Evolutionary conservation across 2,797 vertebrate species (phyloP).

Genomic region (Sorex maritimensis): DNA sequence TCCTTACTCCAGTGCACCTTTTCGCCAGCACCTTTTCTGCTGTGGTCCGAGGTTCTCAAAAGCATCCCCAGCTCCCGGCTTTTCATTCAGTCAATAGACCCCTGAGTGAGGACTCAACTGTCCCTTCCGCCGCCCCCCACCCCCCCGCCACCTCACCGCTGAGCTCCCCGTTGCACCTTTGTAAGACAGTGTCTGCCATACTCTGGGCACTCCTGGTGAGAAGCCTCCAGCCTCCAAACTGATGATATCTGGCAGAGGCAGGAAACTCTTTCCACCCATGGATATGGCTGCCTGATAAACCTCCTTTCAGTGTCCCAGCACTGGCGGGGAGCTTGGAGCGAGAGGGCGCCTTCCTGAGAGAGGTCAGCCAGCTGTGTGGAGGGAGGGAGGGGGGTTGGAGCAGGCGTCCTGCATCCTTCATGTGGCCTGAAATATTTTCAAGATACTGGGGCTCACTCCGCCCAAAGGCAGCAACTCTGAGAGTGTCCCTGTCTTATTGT

Average conservation of each 20-base stretch:
- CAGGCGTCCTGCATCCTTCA: neutral
- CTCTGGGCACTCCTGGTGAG: neutral
- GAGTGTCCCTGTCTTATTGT: no score
- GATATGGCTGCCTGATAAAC: no score
- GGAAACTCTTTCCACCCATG: neutral
- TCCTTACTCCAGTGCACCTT: neutral
- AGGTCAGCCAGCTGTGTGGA: neutral
- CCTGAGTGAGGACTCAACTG: neutral
- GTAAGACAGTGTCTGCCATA: neutral
- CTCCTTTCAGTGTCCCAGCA: neutral
- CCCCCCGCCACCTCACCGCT: no score
- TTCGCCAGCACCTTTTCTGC: neutral
- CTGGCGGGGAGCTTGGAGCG: neutral
- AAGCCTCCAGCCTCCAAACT: neutral
- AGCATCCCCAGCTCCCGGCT: neutral
- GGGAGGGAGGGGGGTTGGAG: neutral
- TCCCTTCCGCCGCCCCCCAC: no score
- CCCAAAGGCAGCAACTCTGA: neutral
- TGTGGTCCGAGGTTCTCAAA: neutral
- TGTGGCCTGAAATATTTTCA: neutral
- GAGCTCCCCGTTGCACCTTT: no score
- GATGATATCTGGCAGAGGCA: neutral
- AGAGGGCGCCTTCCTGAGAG: neutral
- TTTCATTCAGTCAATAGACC: neutral
- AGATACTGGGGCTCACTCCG: neutral